Evolutionary conservation across 1,140 invertebrate genomes (phyloP), one percentile per base, ranked within the genome.

Genomic region (Trachelipus rathkii): DNA sequence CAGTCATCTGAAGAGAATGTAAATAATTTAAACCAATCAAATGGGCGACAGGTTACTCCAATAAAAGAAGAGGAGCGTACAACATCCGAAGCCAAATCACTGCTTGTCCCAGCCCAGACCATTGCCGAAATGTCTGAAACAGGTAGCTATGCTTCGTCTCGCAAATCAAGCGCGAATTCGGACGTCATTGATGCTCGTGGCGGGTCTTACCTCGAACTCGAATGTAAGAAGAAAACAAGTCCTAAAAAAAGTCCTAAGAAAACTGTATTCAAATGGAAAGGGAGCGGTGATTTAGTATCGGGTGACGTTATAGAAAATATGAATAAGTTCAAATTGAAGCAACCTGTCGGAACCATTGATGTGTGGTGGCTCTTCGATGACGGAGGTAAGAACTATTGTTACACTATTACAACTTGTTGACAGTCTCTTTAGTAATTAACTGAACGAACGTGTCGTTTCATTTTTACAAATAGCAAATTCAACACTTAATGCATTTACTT

Each of bases 311-410:
- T 60, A 4, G 11, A 19, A 60, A 19, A 19, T 19, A 60, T 60
- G 50, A 13, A 19, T 2, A 60, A 19, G 50, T 60, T 60, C 8
- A 60, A 13, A 13, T 60, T 19, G 11, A 60, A 60, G 19, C 11
- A 60, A 19, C 89, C 81, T 50, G 75, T 76, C 74, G 88, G 88
- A 44, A 86, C 86, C 0, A 90, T 91, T 76, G 89, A 91, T 84
- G 89, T 91, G 9, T 91, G 90, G 89, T 89, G 88, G 88, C 82
- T 89, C 7, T 89, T 87, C 83, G 88, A 89, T 84, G 88, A 89
- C 83, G 88, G 88, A 81, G 88, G 87, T 84, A 33, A 33, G 33
- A 33, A 33, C 6, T 33, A 33, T 33, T 3, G 33, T 33, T 33
- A 33, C 33, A 33, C 2, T 3, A 33, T 33, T 33, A 33, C 6